A percentile compares a stretch with the other conserved stretches of the same genome.
These are phyloP conservation scores for Catharus fuscescens DNA, from an alignment of 2,113 vertebrate species.

Conservation along the genomic window DNA sequence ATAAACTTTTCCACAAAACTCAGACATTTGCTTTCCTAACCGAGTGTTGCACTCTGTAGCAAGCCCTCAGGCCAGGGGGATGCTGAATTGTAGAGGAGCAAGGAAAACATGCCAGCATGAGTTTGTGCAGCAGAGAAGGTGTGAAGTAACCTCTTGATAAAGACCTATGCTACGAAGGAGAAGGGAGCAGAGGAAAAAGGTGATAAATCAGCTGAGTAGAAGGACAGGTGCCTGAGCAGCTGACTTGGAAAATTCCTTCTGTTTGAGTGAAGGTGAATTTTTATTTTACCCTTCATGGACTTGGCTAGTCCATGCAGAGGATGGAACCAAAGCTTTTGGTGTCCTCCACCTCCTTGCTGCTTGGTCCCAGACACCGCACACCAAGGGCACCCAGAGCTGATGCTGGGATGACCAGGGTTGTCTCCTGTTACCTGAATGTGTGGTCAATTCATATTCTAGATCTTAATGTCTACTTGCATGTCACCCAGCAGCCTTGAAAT, in stretches of 20 bases:
- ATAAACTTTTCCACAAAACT: neutral
- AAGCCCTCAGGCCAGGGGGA: neutral
- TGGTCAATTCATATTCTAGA: neutral
- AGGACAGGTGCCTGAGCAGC: neutral
- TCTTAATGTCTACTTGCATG: neutral
- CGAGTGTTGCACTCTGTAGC: neutral
- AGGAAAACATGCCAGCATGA: neutral
- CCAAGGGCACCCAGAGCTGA: fast-evolving
- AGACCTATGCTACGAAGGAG: neutral
- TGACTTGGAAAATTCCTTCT: neutral
- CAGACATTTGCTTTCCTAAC: neutral
- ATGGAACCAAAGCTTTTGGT: neutral
- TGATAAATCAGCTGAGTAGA: neutral
- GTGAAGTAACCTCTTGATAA: neutral
- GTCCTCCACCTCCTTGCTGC: neutral
- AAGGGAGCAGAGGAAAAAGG: neutral
- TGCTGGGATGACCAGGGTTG: neutral
- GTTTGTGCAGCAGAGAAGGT: neutral
- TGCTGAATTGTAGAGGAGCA: neutral
- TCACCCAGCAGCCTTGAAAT: neutral
- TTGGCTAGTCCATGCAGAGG: neutral
- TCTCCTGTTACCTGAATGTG: neutral
- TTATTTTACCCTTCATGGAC: neutral
- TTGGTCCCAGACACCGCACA: fast-evolving
- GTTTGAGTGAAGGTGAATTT: neutral